Percentiles rank a stretch among this genome's conserved stretches.
Evolutionary conservation across 2,888 invertebrate species (phyloP).

Genomic region (Masnerella sp.): DNA sequence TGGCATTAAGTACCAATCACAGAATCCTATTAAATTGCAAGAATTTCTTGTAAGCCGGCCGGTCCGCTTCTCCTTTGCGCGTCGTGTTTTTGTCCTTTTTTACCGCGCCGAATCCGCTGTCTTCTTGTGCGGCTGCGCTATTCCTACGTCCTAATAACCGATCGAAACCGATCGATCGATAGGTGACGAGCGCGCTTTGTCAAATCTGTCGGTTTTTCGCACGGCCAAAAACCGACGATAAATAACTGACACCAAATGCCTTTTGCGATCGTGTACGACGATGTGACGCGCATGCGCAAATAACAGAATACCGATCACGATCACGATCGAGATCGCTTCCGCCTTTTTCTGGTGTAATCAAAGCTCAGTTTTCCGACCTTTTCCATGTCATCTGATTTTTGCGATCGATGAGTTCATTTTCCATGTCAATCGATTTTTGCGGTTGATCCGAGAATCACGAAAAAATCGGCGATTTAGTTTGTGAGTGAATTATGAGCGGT

Average conservation of each 20-base stretch:
- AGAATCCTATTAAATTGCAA: slow-evolving; percentile 76
- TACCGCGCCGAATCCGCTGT: slow-evolving; percentile 25
- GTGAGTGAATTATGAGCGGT: too few species aligned
- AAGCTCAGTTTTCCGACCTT: too few species aligned
- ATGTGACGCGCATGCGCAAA: too few species aligned
- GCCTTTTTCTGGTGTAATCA: too few species aligned
- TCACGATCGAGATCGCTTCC: too few species aligned
- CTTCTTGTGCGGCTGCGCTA: slow-evolving; percentile 21
- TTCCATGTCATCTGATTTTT: too few species aligned
- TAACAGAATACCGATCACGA: too few species aligned
- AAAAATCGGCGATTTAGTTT: too few species aligned
- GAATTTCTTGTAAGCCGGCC: slow-evolving; percentile 73
- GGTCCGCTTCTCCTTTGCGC: slow-evolving; percentile 60
- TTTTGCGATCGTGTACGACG: slow-evolving; percentile 46
- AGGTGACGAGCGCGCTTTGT: slow-evolving; percentile 44
- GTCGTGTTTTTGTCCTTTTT: slow-evolving; percentile 59
- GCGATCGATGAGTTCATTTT: too few species aligned
- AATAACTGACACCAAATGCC: slow-evolving; percentile 41
- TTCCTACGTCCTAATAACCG: slow-evolving; percentile 25
- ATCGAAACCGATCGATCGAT: slow-evolving; percentile 29
- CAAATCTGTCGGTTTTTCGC: slow-evolving; percentile 39
- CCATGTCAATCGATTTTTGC: too few species aligned
- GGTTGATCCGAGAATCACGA: too few species aligned
- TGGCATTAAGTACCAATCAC: slow-evolving; percentile 75
- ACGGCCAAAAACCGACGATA: slow-evolving; percentile 45